Conservation (phyloP, 2,888 invertebrate species). For the Parnassius glacialis region DNA sequence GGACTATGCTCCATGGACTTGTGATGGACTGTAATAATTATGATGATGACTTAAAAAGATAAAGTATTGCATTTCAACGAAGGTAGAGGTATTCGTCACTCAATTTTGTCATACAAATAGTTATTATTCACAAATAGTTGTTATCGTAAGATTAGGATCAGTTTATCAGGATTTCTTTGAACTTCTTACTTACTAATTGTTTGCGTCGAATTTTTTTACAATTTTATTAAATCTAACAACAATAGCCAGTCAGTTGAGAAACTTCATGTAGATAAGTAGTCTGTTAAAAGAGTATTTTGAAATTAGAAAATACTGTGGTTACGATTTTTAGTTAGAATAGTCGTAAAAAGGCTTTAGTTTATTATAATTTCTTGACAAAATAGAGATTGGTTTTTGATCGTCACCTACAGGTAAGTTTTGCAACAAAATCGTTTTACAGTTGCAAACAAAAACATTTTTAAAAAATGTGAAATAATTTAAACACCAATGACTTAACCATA, state of each 20-base stretch:
- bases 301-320: too few relatives aligned
- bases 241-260: conserved; percentile 7
- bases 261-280: conserved; percentile 5
- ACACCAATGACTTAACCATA: conserved; percentile 28
- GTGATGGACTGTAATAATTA: too few relatives aligned
- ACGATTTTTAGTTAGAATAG: too few relatives aligned
- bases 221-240: background rate
- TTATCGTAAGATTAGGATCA: conserved; percentile 24
- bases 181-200: background rate
- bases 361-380: too few relatives aligned
- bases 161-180: conserved; percentile 5
- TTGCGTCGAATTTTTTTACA: background rate
- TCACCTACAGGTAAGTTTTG: too few relatives aligned
- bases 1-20: too few relatives aligned
- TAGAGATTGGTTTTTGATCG: too few relatives aligned
- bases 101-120: too few relatives aligned
- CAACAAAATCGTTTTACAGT: too few relatives aligned
- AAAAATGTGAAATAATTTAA: background rate
- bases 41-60: too few relatives aligned
- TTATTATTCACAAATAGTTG: background rate
- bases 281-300: background rate
- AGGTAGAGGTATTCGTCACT: background rate
- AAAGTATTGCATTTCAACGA: conserved; percentile 6
- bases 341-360: too few relatives aligned
- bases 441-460: too few relatives aligned